A percentile compares a stretch with the other conserved stretches of the same genome.
Conservation (phyloP, 1,140 invertebrate genomes). For the Eumeta japonica region DNA sequence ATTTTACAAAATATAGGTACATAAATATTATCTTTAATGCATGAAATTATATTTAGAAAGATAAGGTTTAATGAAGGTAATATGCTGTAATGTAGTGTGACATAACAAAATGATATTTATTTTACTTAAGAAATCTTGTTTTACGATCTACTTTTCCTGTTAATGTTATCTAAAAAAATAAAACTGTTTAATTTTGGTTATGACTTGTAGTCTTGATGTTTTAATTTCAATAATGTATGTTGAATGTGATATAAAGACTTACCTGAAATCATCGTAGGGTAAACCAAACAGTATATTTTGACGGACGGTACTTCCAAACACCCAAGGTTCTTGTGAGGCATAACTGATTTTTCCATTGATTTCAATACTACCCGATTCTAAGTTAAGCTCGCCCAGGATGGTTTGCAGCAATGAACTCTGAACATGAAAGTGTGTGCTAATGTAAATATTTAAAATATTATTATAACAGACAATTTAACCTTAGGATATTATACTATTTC, state of each 20-base stretch:
- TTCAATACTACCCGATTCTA: constrained; percentile 57
- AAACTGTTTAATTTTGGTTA: neutral
- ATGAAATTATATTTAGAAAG: no score
- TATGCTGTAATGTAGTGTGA: no score
- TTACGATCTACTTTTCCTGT: no score
- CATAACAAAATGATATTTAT: no score
- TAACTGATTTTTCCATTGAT: constrained; percentile 70
- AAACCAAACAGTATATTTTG: constrained; percentile 62
- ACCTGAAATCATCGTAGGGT: constrained; percentile 30
- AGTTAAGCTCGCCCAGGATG: constrained; percentile 63
- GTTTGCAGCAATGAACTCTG: constrained; percentile 69
- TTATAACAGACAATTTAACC: no score
- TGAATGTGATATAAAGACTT: neutral
- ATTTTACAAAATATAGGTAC: no score
- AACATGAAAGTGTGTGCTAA: no score
- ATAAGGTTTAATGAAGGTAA: no score
- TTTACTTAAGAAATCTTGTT: no score
- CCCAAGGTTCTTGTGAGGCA: constrained; percentile 82
- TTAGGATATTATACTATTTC: no score
- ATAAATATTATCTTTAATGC: no score
- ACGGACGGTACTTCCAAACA: constrained; percentile 60
- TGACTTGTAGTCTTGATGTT: neutral
- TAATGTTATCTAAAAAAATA: neutral
- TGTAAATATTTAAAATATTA: no score
- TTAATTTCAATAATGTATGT: neutral